Evolutionary conservation across 2,113 vertebrate genomes (phyloP), one percentile per base, ranked within the genome.

Genomic region (Martes martes): DNA sequence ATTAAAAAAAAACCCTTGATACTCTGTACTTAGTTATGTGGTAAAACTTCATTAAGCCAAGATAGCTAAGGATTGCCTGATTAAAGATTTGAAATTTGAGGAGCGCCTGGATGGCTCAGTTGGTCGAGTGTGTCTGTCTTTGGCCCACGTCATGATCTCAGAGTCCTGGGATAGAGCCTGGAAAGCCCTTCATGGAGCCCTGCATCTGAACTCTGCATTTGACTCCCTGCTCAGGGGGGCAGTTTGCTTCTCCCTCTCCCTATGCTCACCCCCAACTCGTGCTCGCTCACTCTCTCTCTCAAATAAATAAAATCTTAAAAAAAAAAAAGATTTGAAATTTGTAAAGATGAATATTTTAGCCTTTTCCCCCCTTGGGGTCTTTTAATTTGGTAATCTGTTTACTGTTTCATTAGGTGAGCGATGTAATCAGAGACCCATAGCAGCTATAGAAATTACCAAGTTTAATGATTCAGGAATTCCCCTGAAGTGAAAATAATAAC

Each of bases 381-480:
- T 97, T 97, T 84, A 96, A 94, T 96, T 95, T 97, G 81, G 79
- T 69, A 61, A 96, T 73, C 74, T 96, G 90, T 96, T 96, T 96
- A 83, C 69, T 84, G 31, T 91, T 95, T 98, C 87, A 96, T 95
- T 95, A 94, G 63, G 69, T 95, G 69, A 97, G 69, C 63, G 79
- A 45, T 94, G 63, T 81, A 96, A 97, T 97, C 85, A 95, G 96
- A 96, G 26, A 73, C 16, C 52, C 89, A 76, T 26, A 50, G 83
- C 86, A 90, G 73, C 67, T 92, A 80, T 73, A 95, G 79, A 96
- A 93, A 96, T 95, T 94, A 95, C 55, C 80, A 94, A 69, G 33
- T 92, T 94, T 97, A 97, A 98, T 92, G 86, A 91, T 86, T 96
- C 86, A 97, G 86, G 93, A 96, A 96, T 97, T 95, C 61, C 83